A percentile compares a stretch with the other conserved stretches of the same genome.
Evolutionary conservation across 2,888 invertebrate genomes (phyloP).

Genomic region (Polymixis flavicincta): DNA sequence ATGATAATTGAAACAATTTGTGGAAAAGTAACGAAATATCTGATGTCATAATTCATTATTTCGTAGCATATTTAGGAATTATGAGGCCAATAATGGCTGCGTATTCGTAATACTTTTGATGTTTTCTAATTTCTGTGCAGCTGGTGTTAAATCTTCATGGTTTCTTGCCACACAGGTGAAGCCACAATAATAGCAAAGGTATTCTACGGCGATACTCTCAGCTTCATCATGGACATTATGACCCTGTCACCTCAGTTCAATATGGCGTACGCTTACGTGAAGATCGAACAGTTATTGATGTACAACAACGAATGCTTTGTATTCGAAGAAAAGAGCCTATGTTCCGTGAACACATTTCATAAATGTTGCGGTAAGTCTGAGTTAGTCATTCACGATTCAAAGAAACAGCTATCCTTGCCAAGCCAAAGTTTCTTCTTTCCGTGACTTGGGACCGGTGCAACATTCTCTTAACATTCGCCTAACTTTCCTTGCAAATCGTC

Average conservation of each 20-base stretch:
- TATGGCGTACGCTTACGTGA: conserved; percentile 82
- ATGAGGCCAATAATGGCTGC: background rate
- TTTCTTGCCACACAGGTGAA: conserved; percentile 77
- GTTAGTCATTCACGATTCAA: background rate
- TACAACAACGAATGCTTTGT: conserved; percentile 84
- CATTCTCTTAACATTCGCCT: background rate
- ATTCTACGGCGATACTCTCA: conserved; percentile 77
- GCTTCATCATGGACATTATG: conserved; percentile 75
- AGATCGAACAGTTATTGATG: conserved; percentile 81
- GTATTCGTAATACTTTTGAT: background rate
- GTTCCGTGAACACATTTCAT: conserved; percentile 76
- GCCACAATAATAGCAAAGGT: conserved; percentile 81
- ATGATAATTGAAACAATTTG: too few relatives aligned
- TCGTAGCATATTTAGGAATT: too few relatives aligned
- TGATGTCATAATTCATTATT: too few relatives aligned
- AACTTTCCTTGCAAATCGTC: background rate
- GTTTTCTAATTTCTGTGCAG: background rate
- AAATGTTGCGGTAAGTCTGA: conserved; percentile 82
- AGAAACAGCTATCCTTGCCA: background rate
- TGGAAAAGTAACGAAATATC: too few relatives aligned
- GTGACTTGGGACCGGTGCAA: background rate
- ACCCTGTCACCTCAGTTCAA: conserved; percentile 84
- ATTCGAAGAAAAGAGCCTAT: conserved; percentile 74
- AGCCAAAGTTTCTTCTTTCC: background rate
- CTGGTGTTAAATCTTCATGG: background rate